phyloP scores from a whole-genome alignment of 2,113 vertebrate genomes.

The Chamaetylas fuelleborni region DNA sequence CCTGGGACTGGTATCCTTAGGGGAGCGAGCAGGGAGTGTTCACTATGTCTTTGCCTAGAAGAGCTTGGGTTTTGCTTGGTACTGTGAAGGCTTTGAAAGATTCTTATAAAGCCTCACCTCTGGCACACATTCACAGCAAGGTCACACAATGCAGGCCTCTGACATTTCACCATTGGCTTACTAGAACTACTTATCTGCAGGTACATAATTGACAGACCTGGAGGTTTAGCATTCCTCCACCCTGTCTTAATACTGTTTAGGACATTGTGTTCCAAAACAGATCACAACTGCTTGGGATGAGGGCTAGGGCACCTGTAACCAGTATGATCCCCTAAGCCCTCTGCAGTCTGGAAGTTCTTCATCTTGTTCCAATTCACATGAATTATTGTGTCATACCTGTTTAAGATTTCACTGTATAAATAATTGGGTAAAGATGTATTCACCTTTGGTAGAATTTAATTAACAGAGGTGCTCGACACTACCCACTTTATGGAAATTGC shows the following conservation, averaged over 20 bases:
- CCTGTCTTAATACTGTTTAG: neutral
- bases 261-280: neutral
- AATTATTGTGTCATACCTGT: neutral
- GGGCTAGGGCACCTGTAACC: neutral
- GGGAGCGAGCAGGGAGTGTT: neutral
- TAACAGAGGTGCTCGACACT: neutral
- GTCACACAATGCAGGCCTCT: neutral
- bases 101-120: neutral
- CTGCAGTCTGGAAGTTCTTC: neutral
- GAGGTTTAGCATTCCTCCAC: slow-evolving; percentile 18
- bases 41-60: neutral
- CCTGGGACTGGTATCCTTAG: neutral
- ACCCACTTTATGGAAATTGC: neutral
- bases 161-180: neutral
- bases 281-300: neutral
- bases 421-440: neutral
- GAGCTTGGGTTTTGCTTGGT: neutral
- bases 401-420: neutral
- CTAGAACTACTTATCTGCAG: neutral
- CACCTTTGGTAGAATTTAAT: neutral
- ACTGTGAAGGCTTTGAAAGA: neutral
- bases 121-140: neutral
- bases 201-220: neutral
- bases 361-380: neutral
- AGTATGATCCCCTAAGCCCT: neutral